A percentile compares a stretch with the other conserved stretches of the same genome.
These are phyloP conservation scores for Schizothorax lantsangensis DNA, from an alignment of 2,797 vertebrate genomes.

Conservation along the genomic window DNA sequence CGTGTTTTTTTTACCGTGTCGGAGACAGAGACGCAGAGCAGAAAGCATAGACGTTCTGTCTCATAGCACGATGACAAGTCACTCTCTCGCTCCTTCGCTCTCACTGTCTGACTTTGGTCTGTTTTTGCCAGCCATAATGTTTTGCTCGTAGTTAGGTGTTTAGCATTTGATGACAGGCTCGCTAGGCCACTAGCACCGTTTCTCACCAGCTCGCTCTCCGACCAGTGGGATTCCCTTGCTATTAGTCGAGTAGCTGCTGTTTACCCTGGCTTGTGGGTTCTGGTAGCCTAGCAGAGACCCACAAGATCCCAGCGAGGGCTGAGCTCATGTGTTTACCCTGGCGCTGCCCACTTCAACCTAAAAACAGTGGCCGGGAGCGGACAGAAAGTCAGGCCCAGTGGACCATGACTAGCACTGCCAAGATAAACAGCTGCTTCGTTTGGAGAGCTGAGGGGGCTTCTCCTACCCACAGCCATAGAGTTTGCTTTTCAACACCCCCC, in stretches of 20 bases:
- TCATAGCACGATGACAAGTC: constrained; percentile 32
- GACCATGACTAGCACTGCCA: constrained; percentile 69
- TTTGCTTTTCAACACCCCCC: constrained; percentile 59
- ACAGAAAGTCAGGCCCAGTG: constrained; percentile 73
- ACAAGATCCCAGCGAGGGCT: constrained; percentile 56
- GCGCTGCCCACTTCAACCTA: constrained; percentile 64
- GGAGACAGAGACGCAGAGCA: constrained; percentile 33
- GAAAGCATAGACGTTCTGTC: constrained; percentile 45
- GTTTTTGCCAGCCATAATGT: constrained; percentile 42
- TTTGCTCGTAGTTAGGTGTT: constrained; percentile 55
- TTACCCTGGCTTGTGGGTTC: constrained; percentile 66
- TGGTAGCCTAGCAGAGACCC: constrained; percentile 46
- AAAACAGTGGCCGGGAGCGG: constrained; percentile 72
- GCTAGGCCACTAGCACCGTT: constrained; percentile 39
- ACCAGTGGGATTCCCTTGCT: constrained; percentile 65
- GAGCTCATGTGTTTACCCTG: constrained; percentile 82
- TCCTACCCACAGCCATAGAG: constrained; percentile 50
- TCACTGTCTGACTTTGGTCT: constrained; percentile 9
- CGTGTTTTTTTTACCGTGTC: neutral
- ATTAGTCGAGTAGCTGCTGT: constrained; percentile 68
- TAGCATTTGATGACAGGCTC: constrained; percentile 60
- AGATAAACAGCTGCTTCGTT: constrained; percentile 74
- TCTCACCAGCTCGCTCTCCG: constrained; percentile 20
- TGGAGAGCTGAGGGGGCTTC: constrained; percentile 65
- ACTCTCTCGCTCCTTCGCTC: constrained; percentile 11